These are phyloP conservation scores for Discoglossus pictus DNA, from an alignment of 2,797 vertebrate genomes.

Conservation along the genomic window DNA sequence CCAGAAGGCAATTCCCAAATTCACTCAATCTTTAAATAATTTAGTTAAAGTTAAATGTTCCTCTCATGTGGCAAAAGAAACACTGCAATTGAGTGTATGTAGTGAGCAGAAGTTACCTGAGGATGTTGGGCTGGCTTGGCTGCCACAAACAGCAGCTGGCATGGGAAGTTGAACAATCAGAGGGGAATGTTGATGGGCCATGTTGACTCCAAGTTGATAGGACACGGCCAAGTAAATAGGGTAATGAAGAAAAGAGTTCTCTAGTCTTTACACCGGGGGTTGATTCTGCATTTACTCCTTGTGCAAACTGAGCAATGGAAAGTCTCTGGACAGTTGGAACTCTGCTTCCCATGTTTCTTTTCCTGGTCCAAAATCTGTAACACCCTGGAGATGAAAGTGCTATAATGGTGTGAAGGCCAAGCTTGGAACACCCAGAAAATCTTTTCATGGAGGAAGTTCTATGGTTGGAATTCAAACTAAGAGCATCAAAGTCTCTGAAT, in stretches of 20 bases:
- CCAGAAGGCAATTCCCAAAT: no score
- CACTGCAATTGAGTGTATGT: no score
- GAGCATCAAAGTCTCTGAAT: slow-evolving; percentile 31
- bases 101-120: slow-evolving; percentile 73
- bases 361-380: slow-evolving; percentile 75
- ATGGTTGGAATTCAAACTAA: slow-evolving; percentile 34
- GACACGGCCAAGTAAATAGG: slow-evolving; percentile 67
- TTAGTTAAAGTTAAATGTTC: no score
- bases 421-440: slow-evolving; percentile 58
- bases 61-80: no score
- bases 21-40: no score
- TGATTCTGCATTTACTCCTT: slow-evolving; percentile 64
- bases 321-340: slow-evolving; percentile 67
- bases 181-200: slow-evolving; percentile 65
- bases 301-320: slow-evolving; percentile 65
- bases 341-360: slow-evolving; percentile 63
- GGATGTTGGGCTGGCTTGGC: slow-evolving; percentile 68
- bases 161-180: slow-evolving; percentile 71
- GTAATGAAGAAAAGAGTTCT: slow-evolving; percentile 68
- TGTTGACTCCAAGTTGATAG: slow-evolving; percentile 67
- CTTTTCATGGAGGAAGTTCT: slow-evolving; percentile 51
- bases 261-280: slow-evolving; percentile 53
- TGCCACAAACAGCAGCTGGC: slow-evolving; percentile 60
- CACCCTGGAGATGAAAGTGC: slow-evolving; percentile 74
- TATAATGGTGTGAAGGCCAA: slow-evolving; percentile 76